Base-by-base conservation (phyloP, 2,113 vertebrate species). In the Odobenus rosmarus region DNA sequence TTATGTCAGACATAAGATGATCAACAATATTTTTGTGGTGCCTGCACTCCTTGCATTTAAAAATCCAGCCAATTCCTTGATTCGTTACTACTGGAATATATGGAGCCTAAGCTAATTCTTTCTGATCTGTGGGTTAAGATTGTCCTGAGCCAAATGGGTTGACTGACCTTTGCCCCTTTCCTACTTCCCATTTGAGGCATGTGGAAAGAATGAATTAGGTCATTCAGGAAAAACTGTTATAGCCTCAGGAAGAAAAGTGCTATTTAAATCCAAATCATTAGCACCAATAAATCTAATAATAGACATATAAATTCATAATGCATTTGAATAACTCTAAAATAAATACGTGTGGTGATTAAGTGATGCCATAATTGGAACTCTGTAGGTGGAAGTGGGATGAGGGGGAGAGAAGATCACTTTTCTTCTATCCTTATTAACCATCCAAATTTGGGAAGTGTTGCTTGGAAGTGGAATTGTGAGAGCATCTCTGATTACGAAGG, bases 181-280 rank as follows among this genome's bases (percentile, higher is more conserved):
- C 53, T 89, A 67, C 74, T n/a, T 96, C n/a, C 33, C 31, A 28
- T 71, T 90, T 96, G 81, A 96, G 64, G 42, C 23, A 82, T 23
- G n/a, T 23, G 85, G 81, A 94, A 24, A 90, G 67, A 96, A 85
- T 76, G 64, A 97, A 97, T 96, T 96, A 92, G 53, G 95, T 95
- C 95, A 95, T 96, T 97, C 85, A 97, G 0, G 4, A 95, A 97
- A 89, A 95, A 77, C 39, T 71, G 81, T 88, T 95, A 79, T 72
- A 93, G 57, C 90, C 87, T 93, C 85, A 87, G 77, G 85, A 97
- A 96, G 84, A 90, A 96, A 97, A 92, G 67, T 93, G 81, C 77
- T 97, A 95, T 97, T 96, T 96, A 96, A 97, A 93, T 94, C 72
- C 74, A 95, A 96, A 95, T 96, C 67, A 97, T 98, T 96, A 97